Evolutionary conservation across 2,113 vertebrate species (phyloP), one percentile per base, ranked within the genome.

Genomic region (Sapayoa aenigma): DNA sequence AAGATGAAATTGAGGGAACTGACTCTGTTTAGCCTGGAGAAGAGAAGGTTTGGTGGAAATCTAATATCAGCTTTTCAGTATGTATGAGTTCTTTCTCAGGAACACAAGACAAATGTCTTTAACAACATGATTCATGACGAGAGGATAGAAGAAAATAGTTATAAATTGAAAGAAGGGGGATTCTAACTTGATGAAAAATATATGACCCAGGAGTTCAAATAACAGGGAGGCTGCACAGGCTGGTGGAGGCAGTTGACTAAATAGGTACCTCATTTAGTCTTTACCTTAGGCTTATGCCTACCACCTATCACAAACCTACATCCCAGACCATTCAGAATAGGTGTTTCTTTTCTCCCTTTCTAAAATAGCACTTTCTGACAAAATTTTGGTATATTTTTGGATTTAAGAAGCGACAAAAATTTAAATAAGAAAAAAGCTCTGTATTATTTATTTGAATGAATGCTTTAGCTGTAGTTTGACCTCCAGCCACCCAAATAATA

Each of bases 351-450:
- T 50, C 42, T 46, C 39, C 8, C 35, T 81, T 77, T 86, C 59
- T 71, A 21, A 88, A 95, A 74, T 9, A 6, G 14, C 8, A 23
- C 3, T 71, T 83, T 71, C 50, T 33, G 7, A 10, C 22, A 59
- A 62, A 58, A 42, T 42, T 49, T 33, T 10, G 4, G 3, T 41
- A 9, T 47, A 14, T 31, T 58, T 90, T 59, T 67, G 23, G 3
- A 52, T 82, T 50, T 63, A 62, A 80, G 7, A 60, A 90, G 66
- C 31, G 82, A 35, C 1, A 65, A 67, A 66, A 63, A 11, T 0
- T 11, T 1, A 33, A 80, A 59, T n/a, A 41, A 33, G 9, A 2
- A 42, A 28, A 25, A 35, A 8, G 0, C 1, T 7, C 11, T 17
- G 8, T 25, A 25, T 11, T 42, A 20, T n/a, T 21, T 37, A 33